Percentiles rank a stretch among this genome's conserved stretches.
phyloP scores from a whole-genome alignment of 2,113 vertebrate species.

The Limnothrissa miodon region DNA sequence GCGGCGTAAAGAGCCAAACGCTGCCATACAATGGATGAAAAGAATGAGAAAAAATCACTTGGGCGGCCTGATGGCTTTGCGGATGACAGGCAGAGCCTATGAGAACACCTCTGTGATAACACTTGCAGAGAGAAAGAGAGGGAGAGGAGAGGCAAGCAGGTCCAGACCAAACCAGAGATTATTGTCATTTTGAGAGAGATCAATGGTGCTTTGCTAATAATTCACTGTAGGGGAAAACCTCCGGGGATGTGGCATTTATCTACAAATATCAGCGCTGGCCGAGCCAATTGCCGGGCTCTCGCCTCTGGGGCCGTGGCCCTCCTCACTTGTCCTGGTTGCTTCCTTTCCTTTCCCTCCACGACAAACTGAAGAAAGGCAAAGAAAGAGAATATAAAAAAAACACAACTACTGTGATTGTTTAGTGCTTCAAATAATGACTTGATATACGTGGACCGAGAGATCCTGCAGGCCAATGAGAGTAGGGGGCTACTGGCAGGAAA shows the following conservation, averaged over 20 bases:
- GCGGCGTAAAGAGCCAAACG: constrained; percentile 80
- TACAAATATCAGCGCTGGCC: constrained; percentile 68
- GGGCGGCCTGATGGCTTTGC: constrained; percentile 74
- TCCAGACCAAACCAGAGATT: constrained; percentile 78
- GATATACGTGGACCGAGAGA: constrained; percentile 29
- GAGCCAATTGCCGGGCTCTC: constrained; percentile 47
- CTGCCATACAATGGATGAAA: constrained; percentile 65
- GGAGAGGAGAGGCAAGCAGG: constrained; percentile 44
- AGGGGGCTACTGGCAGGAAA: neutral
- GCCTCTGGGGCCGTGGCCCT: constrained; percentile 35
- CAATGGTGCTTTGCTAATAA: constrained; percentile 77
- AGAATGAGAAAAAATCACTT: constrained; percentile 69
- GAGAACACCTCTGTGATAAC: constrained; percentile 76
- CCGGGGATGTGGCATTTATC: constrained; percentile 74
- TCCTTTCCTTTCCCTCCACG: constrained; percentile 27
- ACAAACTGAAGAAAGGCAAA: neutral
- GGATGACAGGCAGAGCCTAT: constrained; percentile 76
- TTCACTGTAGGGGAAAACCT: constrained; percentile 64
- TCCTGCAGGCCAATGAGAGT: constrained; percentile 15
- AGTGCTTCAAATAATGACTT: constrained; percentile 3
- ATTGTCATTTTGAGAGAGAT: constrained; percentile 75
- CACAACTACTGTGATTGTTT: constrained; percentile 13
- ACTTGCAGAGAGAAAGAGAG: constrained; percentile 64
- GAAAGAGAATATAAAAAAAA: neutral
- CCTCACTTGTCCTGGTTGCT: constrained; percentile 40